Conservation (phyloP, 1,140 invertebrate species). For the Drosophila aff. region DNA sequence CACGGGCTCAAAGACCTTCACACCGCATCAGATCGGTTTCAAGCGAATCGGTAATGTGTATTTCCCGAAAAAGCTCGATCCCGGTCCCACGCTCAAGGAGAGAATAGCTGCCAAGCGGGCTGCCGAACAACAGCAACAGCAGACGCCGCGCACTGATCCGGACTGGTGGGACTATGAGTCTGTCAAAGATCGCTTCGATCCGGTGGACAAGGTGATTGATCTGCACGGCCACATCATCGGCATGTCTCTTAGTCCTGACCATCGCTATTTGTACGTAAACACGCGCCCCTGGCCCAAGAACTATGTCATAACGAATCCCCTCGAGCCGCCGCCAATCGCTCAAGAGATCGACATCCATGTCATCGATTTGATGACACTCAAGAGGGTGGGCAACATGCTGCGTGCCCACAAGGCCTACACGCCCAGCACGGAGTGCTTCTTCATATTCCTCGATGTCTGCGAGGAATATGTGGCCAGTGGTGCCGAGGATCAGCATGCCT, state of each 20-base stretch:
- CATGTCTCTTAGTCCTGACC: conserved; percentile 94
- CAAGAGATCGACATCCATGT: conserved; percentile 96
- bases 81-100: conserved; percentile 89
- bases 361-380: conserved; percentile 92
- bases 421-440: conserved; percentile 95
- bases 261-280: conserved; percentile 94
- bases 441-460: conserved; percentile 95
- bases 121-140: conserved; percentile 78
- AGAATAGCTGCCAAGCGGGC: conserved; percentile 87
- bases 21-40: conserved; percentile 95
- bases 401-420: conserved; percentile 94
- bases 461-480: conserved; percentile 95
- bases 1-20: conserved; percentile 93
- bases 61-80: conserved; percentile 90
- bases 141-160: conserved; percentile 86
- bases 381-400: conserved; percentile 93
- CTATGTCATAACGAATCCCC: conserved; percentile 91
- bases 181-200: conserved; percentile 91
- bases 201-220: conserved; percentile 93
- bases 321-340: conserved; percentile 94
- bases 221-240: conserved; percentile 96
- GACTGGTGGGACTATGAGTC: conserved; percentile 90
- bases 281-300: conserved; percentile 93
- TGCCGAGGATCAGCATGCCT: conserved; percentile 94
- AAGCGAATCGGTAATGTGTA: conserved; percentile 91